A percentile compares a stretch with the other conserved stretches of the same genome.
phyloP scores from a whole-genome alignment of 1,140 invertebrate species.

The Aphidius gifuensis region DNA sequence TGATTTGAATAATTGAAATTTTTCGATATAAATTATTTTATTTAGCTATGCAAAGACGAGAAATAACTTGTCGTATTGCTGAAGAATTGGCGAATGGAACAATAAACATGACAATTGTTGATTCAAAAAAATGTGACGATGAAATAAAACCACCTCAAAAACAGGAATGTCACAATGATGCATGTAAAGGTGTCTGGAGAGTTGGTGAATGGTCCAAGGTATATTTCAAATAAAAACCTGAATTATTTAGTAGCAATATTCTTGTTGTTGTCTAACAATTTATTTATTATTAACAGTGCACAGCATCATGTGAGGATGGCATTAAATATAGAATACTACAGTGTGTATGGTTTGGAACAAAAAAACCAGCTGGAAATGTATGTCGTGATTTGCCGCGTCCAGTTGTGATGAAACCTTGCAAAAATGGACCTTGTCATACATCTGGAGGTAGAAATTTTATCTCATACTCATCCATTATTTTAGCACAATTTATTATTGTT shows the following conservation, averaged over 20 bases:
- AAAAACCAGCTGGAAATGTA: conserved; percentile 76
- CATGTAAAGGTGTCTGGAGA: conserved; percentile 80
- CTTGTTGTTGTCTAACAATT: not conserved
- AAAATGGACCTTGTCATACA: conserved; percentile 62
- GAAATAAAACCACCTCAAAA: conserved; percentile 65
- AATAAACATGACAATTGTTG: conserved; percentile 62
- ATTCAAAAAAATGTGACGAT: conserved; percentile 64
- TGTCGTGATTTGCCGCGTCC: conserved; percentile 73
- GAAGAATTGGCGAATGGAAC: conserved; percentile 44
- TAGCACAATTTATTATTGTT: not conserved
- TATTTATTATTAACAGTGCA: conserved; percentile 61
- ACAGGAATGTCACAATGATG: conserved; percentile 74
- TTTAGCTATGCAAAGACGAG: conserved; percentile 71
- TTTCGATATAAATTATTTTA: conserved; percentile 7
- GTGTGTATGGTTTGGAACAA: conserved; percentile 83
- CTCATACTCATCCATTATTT: conserved; percentile 15
- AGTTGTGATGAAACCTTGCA: conserved; percentile 72
- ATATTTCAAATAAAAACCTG: conserved; percentile 21
- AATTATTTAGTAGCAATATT: not conserved
- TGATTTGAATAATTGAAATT: conserved; percentile 8
- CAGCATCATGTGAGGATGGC: conserved; percentile 70
- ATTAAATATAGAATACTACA: conserved; percentile 80
- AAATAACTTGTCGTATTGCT: conserved; percentile 63
- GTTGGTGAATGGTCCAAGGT: conserved; percentile 87
- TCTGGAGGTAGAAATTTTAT: conserved; percentile 39